Conservation (phyloP, 2,113 vertebrate genomes). For the Thinocorus orbignyianus region DNA sequence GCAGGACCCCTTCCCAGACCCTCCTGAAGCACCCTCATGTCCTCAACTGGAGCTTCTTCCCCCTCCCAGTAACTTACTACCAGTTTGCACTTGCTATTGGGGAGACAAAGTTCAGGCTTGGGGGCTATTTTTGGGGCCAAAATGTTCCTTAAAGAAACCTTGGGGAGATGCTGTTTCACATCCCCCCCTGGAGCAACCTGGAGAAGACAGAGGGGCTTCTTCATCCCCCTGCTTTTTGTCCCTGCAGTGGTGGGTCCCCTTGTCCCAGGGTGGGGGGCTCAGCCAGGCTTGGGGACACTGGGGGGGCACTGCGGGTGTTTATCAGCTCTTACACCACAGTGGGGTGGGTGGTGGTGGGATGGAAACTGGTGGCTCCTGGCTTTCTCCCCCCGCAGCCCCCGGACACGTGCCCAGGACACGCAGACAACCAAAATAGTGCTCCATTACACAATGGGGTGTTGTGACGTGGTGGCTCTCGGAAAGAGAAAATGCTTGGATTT, state of each 20-base stretch:
- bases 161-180: fast-evolving
- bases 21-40: too few species aligned
- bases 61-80: background rate
- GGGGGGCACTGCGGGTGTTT: background rate
- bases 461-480: background rate
- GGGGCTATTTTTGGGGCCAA: background rate
- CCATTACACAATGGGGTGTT: background rate
- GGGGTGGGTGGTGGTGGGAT: background rate
- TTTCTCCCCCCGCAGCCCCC: fast-evolving
- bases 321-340: background rate
- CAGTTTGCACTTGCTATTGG: fast-evolving
- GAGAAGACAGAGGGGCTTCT: fast-evolving
- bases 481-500: background rate
- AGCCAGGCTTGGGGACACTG: background rate
- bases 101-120: fast-evolving
- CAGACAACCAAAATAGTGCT: background rate
- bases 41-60: background rate
- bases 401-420: background rate
- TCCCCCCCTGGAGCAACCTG: fast-evolving
- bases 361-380: fast-evolving
- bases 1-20: fast-evolving
- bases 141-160: fast-evolving
- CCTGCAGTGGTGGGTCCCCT: fast-evolving
- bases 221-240: background rate
- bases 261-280: background rate